phyloP scores from a whole-genome alignment of 2,888 invertebrate genomes.

The Pachymerium ferrugineum region DNA sequence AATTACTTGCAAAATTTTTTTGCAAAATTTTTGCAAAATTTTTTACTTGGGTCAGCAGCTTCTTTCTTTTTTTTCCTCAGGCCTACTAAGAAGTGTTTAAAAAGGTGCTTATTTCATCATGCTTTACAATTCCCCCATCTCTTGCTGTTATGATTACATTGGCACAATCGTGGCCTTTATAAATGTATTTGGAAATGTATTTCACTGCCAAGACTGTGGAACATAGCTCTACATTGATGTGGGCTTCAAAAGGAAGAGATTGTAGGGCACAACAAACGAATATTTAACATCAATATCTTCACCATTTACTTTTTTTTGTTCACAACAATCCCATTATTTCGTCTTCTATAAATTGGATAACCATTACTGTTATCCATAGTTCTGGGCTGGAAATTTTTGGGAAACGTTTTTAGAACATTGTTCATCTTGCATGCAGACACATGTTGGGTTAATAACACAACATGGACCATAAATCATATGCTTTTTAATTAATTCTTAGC shows the following conservation, averaged over 20 bases:
- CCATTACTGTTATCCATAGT: slow-evolving; percentile 42
- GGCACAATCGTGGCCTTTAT: slow-evolving; percentile 39
- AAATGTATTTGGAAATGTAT: slow-evolving; percentile 44
- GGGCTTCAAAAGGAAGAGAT: slow-evolving; percentile 43
- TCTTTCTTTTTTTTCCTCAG: no score
- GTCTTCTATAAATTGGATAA: slow-evolving; percentile 42
- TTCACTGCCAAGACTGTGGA: slow-evolving; percentile 40
- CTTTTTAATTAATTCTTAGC: no score
- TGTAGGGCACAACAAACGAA: slow-evolving; percentile 46
- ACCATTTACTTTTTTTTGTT: slow-evolving; percentile 17
- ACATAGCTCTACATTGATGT: slow-evolving; percentile 47
- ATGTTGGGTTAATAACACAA: slow-evolving; percentile 35
- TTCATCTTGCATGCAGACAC: slow-evolving; percentile 38
- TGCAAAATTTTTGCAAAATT: no score
- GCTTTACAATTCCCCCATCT: no score
- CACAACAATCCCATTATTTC: slow-evolving; percentile 39
- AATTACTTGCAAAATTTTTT: no score
- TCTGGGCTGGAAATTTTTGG: slow-evolving; percentile 39
- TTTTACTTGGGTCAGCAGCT: no score
- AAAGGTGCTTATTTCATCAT: no score
- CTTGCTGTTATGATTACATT: not conserved
- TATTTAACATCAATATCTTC: slow-evolving; percentile 43
- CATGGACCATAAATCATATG: slow-evolving; percentile 42
- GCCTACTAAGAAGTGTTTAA: no score
- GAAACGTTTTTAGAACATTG: slow-evolving; percentile 40